These are phyloP conservation scores for Perca fluviatilis DNA, from an alignment of 2,113 vertebrate species.

Conservation along the genomic window DNA sequence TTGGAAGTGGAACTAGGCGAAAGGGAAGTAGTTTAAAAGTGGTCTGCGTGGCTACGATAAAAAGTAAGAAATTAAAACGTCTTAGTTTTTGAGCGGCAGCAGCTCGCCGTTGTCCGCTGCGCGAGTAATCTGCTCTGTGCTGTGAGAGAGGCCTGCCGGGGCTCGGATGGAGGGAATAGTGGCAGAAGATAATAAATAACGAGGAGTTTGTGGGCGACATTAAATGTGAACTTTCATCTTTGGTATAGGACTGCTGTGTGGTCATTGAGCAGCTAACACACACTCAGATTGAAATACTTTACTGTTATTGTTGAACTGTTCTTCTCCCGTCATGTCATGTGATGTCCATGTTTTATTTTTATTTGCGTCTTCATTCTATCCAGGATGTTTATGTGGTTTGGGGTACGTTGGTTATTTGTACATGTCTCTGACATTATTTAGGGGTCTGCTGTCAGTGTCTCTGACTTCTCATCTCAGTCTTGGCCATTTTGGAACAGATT, in stretches of 20 bases:
- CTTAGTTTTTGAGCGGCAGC: slow-evolving; percentile 70
- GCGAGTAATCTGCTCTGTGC: slow-evolving; percentile 75
- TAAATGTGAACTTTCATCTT: slow-evolving; percentile 51
- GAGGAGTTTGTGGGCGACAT: slow-evolving; percentile 56
- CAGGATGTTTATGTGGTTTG: neutral
- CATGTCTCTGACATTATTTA: neutral
- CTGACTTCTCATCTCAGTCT: neutral
- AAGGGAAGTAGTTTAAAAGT: slow-evolving; percentile 77
- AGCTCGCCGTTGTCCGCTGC: slow-evolving; percentile 45
- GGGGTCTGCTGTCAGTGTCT: neutral
- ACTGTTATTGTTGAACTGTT: neutral
- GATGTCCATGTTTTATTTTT: neutral
- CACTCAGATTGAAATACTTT: neutral
- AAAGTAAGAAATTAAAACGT: slow-evolving; percentile 83
- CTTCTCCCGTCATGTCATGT: neutral
- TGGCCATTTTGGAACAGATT: neutral
- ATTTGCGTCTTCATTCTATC: neutral
- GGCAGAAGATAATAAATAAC: slow-evolving; percentile 18
- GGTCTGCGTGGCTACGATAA: slow-evolving; percentile 84
- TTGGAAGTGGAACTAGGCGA: slow-evolving; percentile 74
- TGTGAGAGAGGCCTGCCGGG: slow-evolving; percentile 47
- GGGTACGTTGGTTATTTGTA: neutral
- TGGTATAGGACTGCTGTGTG: slow-evolving; percentile 64
- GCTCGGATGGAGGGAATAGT: slow-evolving; percentile 19
- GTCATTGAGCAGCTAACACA: slow-evolving; percentile 37